Evolutionary conservation across 2,797 vertebrate species (phyloP).

Genomic region (Takifugu rubripes): DNA sequence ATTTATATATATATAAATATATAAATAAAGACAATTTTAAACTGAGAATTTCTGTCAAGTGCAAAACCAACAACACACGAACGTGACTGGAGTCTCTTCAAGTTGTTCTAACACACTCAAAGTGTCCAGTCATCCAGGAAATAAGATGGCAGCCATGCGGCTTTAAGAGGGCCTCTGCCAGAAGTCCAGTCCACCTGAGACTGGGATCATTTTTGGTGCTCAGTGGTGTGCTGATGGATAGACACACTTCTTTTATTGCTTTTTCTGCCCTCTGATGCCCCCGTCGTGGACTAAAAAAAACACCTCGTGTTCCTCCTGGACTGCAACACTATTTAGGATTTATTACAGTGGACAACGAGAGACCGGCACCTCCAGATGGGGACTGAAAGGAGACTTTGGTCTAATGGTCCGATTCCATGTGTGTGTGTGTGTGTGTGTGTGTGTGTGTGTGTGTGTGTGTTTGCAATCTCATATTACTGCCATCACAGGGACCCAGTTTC

Average conservation of each 20-base stretch:
- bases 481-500: no score
- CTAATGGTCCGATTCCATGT: conserved; percentile 1
- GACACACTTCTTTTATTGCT: conserved; percentile 60
- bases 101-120: conserved; percentile 55
- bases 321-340: conserved; percentile 39
- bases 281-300: conserved; percentile 43
- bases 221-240: conserved; percentile 61
- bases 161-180: conserved; percentile 53
- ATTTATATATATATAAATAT: background rate
- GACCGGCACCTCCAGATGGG: conserved; percentile 17
- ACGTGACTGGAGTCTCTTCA: conserved; percentile 46
- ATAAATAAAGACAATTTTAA: background rate
- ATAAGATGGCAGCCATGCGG: conserved; percentile 68
- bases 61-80: no score
- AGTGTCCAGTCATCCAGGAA: conserved; percentile 69
- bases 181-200: conserved; percentile 60
- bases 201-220: conserved; percentile 52
- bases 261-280: conserved; percentile 66
- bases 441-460: background rate
- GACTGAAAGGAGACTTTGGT: conserved; percentile 44
- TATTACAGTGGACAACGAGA: conserved; percentile 24
- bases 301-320: conserved; percentile 49
- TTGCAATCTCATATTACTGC: no score
- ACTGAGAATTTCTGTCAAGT: no score
- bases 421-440: background rate